A percentile compares a stretch with the other conserved stretches of the same genome.
Evolutionary conservation across 2,797 vertebrate species (phyloP).

Genomic region (Merluccius polli): DNA sequence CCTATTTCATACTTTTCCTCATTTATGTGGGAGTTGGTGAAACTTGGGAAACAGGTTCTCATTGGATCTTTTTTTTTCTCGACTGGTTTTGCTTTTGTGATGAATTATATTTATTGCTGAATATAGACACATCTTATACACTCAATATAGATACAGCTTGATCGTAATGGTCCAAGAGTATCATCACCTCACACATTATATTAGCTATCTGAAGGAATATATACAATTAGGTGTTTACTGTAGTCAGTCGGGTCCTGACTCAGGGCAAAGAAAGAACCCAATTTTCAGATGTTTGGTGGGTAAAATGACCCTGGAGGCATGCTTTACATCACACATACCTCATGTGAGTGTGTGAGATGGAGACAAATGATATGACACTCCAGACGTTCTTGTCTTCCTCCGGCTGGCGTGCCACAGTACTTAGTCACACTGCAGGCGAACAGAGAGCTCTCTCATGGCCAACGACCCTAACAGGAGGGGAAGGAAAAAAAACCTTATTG

Average conservation of each 20-base stretch:
- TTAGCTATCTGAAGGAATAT: neutral
- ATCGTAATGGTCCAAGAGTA: neutral
- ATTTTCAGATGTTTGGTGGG: conserved; percentile 32
- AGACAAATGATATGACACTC: conserved; percentile 29
- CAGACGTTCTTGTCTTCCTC: conserved; percentile 39
- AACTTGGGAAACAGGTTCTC: neutral
- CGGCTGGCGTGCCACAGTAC: conserved; percentile 32
- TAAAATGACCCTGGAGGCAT: conserved; percentile 15
- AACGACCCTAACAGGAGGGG: conserved; percentile 12
- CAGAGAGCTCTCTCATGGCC: conserved; percentile 41
- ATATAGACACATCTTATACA: neutral
- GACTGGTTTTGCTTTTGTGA: neutral
- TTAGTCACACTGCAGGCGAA: conserved; percentile 52
- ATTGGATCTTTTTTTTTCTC: neutral
- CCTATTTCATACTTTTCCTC: neutral
- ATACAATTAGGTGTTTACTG: neutral
- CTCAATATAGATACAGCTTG: neutral
- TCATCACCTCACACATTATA: neutral
- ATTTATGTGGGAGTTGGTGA: neutral
- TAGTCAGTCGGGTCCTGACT: conserved; percentile 23
- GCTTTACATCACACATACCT: conserved; percentile 24
- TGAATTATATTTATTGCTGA: neutral
- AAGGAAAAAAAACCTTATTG: neutral
- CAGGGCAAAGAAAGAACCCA: conserved; percentile 10
- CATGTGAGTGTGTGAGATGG: conserved; percentile 33